These are phyloP conservation scores for Scelioninae gen. 2 DNA, from an alignment of 2,888 invertebrate species.

Conservation along the genomic window DNA sequence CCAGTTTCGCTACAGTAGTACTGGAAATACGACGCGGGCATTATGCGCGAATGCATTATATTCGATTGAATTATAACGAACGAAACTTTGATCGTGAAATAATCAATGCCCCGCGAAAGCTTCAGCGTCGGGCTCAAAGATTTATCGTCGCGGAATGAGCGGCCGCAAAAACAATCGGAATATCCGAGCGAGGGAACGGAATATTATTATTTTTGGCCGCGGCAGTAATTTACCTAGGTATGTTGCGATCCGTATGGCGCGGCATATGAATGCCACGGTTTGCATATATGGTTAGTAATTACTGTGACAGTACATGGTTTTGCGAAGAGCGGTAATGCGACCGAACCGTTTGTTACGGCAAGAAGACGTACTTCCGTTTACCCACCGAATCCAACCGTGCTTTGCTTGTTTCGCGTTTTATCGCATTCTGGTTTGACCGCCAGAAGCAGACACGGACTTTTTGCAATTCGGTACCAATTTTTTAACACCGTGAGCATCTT, in stretches of 20 bases:
- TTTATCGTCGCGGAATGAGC: slow-evolving; percentile 35
- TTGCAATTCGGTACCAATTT: background rate
- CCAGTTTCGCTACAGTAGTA: slow-evolving; percentile 7
- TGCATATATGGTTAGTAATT: slow-evolving; percentile 66
- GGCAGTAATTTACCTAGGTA: slow-evolving; percentile 64
- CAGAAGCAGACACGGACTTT: slow-evolving; percentile 11
- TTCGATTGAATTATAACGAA: background rate
- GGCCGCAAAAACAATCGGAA: slow-evolving; percentile 47
- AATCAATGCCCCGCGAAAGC: slow-evolving; percentile 28
- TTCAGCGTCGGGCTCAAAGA: slow-evolving; percentile 23
- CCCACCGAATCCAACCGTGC: slow-evolving; percentile 27
- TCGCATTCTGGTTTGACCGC: slow-evolving; percentile 40
- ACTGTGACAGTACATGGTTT: slow-evolving; percentile 68
- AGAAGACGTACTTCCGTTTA: slow-evolving; percentile 65
- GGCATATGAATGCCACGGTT: slow-evolving; percentile 60
- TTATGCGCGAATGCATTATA: slow-evolving; percentile 9
- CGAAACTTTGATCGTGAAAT: slow-evolving; percentile 24
- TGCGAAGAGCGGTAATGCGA: slow-evolving; percentile 69
- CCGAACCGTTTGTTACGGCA: slow-evolving; percentile 64
- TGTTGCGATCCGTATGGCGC: slow-evolving; percentile 56
- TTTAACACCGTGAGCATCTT: too few relatives aligned
- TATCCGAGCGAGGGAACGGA: slow-evolving; percentile 62
- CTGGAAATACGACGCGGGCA: background rate
- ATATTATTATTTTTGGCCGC: slow-evolving; percentile 65
- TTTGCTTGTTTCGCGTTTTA: slow-evolving; percentile 61